A percentile compares a stretch with the other conserved stretches of the same genome.
Conservation (phyloP, 2,113 vertebrate species). For the Indicator maculatus region DNA sequence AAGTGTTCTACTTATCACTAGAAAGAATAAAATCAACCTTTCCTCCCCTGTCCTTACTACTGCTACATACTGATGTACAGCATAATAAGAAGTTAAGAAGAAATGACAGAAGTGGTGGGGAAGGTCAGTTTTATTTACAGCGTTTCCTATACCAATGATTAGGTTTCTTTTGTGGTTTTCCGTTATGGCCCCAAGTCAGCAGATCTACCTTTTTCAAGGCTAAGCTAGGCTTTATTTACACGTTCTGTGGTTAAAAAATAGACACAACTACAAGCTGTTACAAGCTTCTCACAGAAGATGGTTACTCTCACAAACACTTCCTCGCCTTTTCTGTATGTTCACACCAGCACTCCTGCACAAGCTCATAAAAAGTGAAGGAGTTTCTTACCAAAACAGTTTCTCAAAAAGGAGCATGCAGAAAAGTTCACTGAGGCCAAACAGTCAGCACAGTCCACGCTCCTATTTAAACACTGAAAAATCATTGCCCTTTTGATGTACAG, state of each 20-base stretch:
- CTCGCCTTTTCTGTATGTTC: not conserved
- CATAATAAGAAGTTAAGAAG: not conserved
- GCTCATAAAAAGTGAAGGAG: not conserved
- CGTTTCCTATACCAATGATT: not conserved
- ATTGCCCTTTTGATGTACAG: rapidly evolving
- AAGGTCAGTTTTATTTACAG: not conserved
- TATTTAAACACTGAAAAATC: not conserved
- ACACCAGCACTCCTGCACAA: not conserved
- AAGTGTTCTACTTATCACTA: constrained; percentile 32
- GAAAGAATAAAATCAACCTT: constrained; percentile 4
- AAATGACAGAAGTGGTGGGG: not conserved
- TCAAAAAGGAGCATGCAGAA: not conserved
- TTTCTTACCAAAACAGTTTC: not conserved
- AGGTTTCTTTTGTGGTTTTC: not conserved
- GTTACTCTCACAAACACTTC: not conserved
- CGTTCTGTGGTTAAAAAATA: not conserved
- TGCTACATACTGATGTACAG: not conserved
- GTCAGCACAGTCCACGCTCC: not conserved
- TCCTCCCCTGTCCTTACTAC: not conserved
- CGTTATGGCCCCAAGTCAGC: not conserved
- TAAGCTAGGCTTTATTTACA: not conserved
- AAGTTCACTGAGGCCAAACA: not conserved
- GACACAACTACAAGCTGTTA: not conserved
- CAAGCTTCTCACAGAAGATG: not conserved
- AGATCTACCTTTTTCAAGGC: not conserved